phyloP scores from a whole-genome alignment of 2,113 vertebrate species.

The Phyllostomus hastatus region DNA sequence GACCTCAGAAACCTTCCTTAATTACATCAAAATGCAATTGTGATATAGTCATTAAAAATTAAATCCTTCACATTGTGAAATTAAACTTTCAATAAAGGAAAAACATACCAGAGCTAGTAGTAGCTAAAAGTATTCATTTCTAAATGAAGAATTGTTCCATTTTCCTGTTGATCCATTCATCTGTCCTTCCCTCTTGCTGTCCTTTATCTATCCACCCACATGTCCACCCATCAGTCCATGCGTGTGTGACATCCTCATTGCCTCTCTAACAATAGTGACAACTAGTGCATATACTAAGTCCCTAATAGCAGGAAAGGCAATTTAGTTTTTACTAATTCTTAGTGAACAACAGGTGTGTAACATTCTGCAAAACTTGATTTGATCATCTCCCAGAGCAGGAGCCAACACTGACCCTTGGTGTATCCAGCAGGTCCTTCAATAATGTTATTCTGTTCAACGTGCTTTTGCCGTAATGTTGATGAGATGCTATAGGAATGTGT shows the following conservation, averaged over 20 bases:
- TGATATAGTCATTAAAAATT: slow-evolving; percentile 53
- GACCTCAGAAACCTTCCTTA: not conserved
- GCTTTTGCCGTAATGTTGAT: not conserved
- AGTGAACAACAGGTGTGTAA: slow-evolving; percentile 63
- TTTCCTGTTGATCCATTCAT: slow-evolving; percentile 20
- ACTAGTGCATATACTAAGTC: slow-evolving; percentile 61
- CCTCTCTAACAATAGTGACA: slow-evolving; percentile 67
- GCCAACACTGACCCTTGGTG: not conserved
- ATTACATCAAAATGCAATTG: slow-evolving; percentile 8
- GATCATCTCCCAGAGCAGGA: slow-evolving; percentile 48
- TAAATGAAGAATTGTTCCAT: slow-evolving; percentile 50
- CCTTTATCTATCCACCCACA: slow-evolving; percentile 9
- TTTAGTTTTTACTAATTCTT: slow-evolving; percentile 51
- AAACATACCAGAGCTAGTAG: slow-evolving; percentile 30
- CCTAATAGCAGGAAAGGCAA: slow-evolving; percentile 53
- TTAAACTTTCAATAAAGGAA: slow-evolving; percentile 59
- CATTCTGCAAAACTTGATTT: slow-evolving; percentile 51
- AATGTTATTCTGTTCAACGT: not conserved
- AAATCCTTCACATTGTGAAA: slow-evolving; percentile 56
- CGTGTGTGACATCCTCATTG: slow-evolving; percentile 59
- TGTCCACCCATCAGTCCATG: slow-evolving; percentile 31
- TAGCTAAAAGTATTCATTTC: slow-evolving; percentile 58
- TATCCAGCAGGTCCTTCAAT: not conserved
- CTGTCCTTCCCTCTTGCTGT: not conserved
- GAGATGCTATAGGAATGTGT: not conserved